Conservation (phyloP, 2,113 vertebrate species). For the Syngnathus floridae region DNA sequence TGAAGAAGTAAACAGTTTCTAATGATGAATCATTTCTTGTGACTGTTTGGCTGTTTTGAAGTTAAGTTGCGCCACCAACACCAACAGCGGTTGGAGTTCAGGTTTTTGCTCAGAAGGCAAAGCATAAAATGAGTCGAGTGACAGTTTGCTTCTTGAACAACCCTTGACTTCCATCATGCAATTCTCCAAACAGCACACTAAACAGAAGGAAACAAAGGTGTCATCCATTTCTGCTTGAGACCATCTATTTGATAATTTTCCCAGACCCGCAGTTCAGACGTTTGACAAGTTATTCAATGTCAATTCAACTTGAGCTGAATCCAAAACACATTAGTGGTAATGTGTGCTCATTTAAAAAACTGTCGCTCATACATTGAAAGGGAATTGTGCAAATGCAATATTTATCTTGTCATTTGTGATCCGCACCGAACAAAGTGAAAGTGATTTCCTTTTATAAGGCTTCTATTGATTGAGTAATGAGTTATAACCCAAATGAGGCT, state of each 20-base stretch:
- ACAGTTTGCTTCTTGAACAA: background rate
- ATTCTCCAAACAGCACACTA: background rate
- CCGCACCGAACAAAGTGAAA: background rate
- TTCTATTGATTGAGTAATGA: conserved; percentile 22
- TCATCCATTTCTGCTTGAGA: background rate
- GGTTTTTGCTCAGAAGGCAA: no score
- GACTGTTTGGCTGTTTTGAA: no score
- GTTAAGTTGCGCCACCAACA: no score
- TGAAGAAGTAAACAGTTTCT: no score
- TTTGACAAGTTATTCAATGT: conserved; percentile 15
- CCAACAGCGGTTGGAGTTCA: no score
- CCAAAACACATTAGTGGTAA: conserved; percentile 2
- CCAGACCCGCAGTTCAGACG: conserved; percentile 14
- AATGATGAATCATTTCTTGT: no score
- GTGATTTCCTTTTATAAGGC: conserved; percentile 12
- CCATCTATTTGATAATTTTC: conserved; percentile 1
- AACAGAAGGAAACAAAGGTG: background rate
- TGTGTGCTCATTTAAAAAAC: background rate
- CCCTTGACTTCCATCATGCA: background rate
- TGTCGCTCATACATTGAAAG: background rate
- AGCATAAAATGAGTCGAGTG: no score
- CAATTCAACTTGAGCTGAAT: conserved; percentile 13
- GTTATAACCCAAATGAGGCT: conserved; percentile 13
- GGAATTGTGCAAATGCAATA: background rate
- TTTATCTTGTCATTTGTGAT: background rate